Conservation (phyloP, 2,888 invertebrate species). For the Alloscopus bannaensis region DNA sequence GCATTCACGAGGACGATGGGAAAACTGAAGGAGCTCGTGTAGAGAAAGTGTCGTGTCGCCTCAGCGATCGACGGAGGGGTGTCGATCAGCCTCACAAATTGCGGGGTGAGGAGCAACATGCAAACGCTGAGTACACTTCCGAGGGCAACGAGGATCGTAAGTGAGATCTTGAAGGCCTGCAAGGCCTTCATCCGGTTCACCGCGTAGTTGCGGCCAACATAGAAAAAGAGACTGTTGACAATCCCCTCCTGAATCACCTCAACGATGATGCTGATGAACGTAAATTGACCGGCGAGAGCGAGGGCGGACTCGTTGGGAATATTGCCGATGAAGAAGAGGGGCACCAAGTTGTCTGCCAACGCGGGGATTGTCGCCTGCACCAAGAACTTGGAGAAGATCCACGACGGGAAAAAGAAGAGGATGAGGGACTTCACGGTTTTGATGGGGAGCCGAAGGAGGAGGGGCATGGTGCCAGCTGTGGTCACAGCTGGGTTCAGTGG, state of each 20-base stretch:
- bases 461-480: background rate
- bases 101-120: slow-evolving; percentile 48
- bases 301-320: slow-evolving; percentile 64
- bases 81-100: slow-evolving; percentile 64
- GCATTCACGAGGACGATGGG: slow-evolving; percentile 52
- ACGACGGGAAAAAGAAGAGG: slow-evolving; percentile 53
- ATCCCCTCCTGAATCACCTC: slow-evolving; percentile 69
- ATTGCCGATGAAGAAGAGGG: slow-evolving; percentile 67
- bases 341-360: slow-evolving; percentile 61
- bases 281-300: slow-evolving; percentile 64
- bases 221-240: slow-evolving; percentile 65
- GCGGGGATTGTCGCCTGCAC: slow-evolving; percentile 57
- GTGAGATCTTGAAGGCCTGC: slow-evolving; percentile 62
- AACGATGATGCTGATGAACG: slow-evolving; percentile 57
- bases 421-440: background rate
- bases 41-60: slow-evolving; percentile 58
- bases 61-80: slow-evolving; percentile 62
- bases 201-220: slow-evolving; percentile 63
- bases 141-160: slow-evolving; percentile 38
- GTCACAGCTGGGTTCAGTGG: slow-evolving; percentile 26
- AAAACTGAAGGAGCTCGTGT: slow-evolving; percentile 66
- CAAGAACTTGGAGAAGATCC: slow-evolving; percentile 63
- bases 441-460: background rate
- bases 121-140: slow-evolving; percentile 44
- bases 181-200: slow-evolving; percentile 47